Base-by-base conservation (phyloP, 2,888 invertebrate genomes). In the Diloba caeruleocephala region DNA sequence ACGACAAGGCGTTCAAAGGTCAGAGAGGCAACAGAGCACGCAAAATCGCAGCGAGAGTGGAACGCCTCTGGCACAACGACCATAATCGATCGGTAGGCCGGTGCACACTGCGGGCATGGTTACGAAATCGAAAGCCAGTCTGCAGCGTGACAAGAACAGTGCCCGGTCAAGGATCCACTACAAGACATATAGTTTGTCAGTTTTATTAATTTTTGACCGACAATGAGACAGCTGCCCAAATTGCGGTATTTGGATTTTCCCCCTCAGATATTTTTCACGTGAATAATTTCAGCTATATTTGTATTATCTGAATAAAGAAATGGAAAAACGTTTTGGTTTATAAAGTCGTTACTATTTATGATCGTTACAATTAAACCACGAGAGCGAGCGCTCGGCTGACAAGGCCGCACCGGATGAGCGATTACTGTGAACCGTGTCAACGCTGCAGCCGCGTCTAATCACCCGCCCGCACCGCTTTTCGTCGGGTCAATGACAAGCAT, bases 391-490 rank as follows among this genome's bases (percentile, higher is more conserved):
- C 51, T 54, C 60, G 60, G 51, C 66, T 74, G 78, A 78, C 88
- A 88, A 90, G 90, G 89, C 83, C 86, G 81, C 81, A 74, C 78
- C 85, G 87, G 89, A 88, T 87, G 87, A 88, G 81, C 85, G 87
- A 84, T 87, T 82, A 86, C 84, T 82, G 86, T 82, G 84, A 88
- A 86, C 86, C 85, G 79, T 88, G 90, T 87, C 89, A 87, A 78
- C 82, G 77, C 72, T 82, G 83, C 85, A 86, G 81, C 81, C 84
- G 81, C 79, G 75, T 78, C 84, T 82, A 87, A 89, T 87, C 82
- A 81, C 62, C 76, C 78, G 78, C 76, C 81, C 82, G 84, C 78
- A 72, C 74, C 70, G 65, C 75, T 57, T 76, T 78, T 79, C 76
- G 74, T 70, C 78, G 62, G 86, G 84, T 85, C 84, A 85, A 84